These are phyloP conservation scores for Megaceryle torquata DNA, from an alignment of 2,113 vertebrate genomes.

Conservation along the genomic window DNA sequence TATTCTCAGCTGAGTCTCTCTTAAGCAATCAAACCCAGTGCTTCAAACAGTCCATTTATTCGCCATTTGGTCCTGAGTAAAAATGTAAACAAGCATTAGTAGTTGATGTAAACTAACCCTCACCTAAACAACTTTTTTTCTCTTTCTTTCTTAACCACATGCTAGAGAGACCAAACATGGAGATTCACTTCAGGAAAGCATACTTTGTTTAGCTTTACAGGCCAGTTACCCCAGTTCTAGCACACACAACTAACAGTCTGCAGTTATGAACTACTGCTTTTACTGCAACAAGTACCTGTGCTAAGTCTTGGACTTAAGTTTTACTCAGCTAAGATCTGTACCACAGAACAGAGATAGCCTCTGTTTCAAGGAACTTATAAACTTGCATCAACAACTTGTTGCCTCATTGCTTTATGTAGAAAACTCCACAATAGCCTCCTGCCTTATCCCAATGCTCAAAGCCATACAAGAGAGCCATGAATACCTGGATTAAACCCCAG, in stretches of 20 bases:
- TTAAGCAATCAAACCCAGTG: not conserved
- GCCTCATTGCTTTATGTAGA: not conserved
- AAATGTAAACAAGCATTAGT: not conserved
- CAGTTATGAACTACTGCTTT: not conserved
- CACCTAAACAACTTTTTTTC: not conserved
- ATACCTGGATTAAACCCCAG: not conserved
- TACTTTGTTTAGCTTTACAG: not conserved
- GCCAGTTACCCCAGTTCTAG: not conserved
- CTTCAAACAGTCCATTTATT: conserved; percentile 31
- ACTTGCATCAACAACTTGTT: not conserved
- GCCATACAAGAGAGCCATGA: not conserved
- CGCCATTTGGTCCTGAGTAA: conserved; percentile 28
- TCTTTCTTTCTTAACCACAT: not conserved
- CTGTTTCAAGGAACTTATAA: not conserved
- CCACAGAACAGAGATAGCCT: not conserved
- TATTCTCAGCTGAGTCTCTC: not conserved
- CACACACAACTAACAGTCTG: accelerated
- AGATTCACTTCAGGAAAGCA: not conserved
- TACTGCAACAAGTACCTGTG: not conserved
- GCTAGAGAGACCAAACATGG: not conserved
- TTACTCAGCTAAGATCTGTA: not conserved
- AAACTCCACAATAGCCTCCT: not conserved
- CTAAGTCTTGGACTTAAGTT: not conserved
- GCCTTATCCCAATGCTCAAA: not conserved
- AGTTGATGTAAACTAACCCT: not conserved